A percentile compares a stretch with the other conserved stretches of the same genome.
Evolutionary conservation across 2,797 vertebrate genomes (phyloP).

Genomic region (Hephaestus fuliginosus): DNA sequence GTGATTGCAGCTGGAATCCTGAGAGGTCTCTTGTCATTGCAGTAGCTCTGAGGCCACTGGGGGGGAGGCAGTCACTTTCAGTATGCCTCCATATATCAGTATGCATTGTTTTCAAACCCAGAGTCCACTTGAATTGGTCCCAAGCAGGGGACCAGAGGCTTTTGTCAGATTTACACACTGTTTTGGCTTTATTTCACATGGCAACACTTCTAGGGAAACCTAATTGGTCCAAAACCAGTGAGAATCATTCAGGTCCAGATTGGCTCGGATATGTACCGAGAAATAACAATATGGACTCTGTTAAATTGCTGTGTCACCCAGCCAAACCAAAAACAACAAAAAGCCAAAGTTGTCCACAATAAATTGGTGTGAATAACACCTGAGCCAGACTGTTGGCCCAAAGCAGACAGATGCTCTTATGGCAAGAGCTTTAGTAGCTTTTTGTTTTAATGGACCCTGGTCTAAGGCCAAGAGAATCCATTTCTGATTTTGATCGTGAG

Average conservation of each 20-base stretch:
- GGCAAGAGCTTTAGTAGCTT: background rate
- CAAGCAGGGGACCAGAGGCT: background rate
- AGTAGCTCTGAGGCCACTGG: constrained; percentile 25
- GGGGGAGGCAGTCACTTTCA: constrained; percentile 38
- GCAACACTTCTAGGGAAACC: background rate
- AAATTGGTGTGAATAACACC: background rate
- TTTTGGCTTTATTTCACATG: constrained; percentile 15
- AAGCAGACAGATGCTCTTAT: background rate
- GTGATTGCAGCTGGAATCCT: constrained; percentile 66
- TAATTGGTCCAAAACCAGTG: background rate
- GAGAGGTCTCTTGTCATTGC: constrained; percentile 46
- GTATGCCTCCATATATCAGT: constrained; percentile 33
- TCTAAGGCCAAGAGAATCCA: background rate
- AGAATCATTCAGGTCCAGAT: background rate
- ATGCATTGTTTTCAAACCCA: constrained; percentile 26
- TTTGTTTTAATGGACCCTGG: constrained; percentile 3
- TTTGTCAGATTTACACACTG: background rate
- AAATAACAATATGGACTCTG: background rate
- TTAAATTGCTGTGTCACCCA: background rate
- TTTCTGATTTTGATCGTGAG: background rate
- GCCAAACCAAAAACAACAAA: constrained; percentile 9
- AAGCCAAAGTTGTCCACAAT: background rate
- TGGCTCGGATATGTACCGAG: background rate
- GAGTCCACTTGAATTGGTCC: constrained; percentile 19
- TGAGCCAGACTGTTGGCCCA: constrained; percentile 1